Conservation (phyloP, 2,113 vertebrate genomes). For the Phalacrocorax pelagicus region DNA sequence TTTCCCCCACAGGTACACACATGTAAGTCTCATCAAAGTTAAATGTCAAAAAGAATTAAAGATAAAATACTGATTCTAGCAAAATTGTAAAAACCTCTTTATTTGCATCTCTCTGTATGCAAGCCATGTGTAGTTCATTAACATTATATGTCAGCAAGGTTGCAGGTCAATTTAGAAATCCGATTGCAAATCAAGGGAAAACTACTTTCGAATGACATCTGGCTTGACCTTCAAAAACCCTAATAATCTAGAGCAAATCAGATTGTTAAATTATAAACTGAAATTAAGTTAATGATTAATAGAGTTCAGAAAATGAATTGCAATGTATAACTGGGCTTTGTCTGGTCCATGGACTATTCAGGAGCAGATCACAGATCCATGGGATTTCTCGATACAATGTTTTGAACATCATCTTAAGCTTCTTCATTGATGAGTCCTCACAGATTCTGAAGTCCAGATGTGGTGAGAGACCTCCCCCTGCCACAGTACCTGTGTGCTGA, state of each 20-base stretch:
- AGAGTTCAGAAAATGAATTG: constrained; percentile 16
- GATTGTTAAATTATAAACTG: neutral
- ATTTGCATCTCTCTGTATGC: neutral
- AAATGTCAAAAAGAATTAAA: constrained; percentile 28
- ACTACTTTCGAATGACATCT: constrained; percentile 24
- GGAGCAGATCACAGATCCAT: neutral
- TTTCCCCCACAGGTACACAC: neutral
- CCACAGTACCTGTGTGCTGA: neutral
- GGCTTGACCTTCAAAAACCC: constrained; percentile 47
- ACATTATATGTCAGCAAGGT: constrained; percentile 19
- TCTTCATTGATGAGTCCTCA: neutral
- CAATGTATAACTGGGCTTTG: neutral
- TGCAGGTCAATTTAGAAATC: constrained; percentile 39
- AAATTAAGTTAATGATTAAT: constrained; percentile 47
- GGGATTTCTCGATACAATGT: neutral
- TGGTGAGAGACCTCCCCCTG: neutral
- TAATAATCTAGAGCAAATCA: constrained; percentile 40
- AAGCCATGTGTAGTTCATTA: constrained; percentile 10
- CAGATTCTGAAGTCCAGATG: neutral
- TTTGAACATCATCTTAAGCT: neutral
- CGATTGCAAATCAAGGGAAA: constrained; percentile 30
- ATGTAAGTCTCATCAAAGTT: neutral
- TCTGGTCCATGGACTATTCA: neutral
- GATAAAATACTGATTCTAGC: neutral
- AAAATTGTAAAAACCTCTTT: neutral